Percentiles rank a stretch among this genome's conserved stretches.
phyloP scores from a whole-genome alignment of 2,113 vertebrate genomes.

The Lichenostomus cassidix region DNA sequence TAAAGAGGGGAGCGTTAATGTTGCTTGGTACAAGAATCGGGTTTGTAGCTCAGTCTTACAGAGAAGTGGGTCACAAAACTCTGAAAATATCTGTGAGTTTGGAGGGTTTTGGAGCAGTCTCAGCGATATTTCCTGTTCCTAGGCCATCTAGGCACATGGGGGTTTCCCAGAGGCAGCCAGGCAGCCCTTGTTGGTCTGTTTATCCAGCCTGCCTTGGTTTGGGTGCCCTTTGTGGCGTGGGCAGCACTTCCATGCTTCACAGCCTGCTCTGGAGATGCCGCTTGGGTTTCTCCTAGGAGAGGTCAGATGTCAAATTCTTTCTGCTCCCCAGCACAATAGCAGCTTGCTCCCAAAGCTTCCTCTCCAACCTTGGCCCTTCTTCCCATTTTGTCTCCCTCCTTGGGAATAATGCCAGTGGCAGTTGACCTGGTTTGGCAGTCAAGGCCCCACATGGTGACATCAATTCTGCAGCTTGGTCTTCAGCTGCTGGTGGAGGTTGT shows the following conservation, averaged over 20 bases:
- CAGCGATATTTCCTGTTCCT: background rate
- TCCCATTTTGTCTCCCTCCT: background rate
- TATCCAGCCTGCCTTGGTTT: background rate
- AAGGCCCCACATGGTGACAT: slow-evolving; percentile 28
- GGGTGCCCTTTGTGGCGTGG: background rate
- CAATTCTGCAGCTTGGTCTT: slow-evolving; percentile 19
- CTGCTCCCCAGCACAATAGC: slow-evolving; percentile 9
- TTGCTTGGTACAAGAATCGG: background rate
- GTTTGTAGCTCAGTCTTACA: background rate
- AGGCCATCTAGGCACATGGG: rapidly evolving
- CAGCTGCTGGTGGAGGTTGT: background rate
- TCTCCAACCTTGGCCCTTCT: background rate
- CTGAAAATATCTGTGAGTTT: background rate
- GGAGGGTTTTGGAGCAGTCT: background rate
- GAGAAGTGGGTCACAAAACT: background rate
- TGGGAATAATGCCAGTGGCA: background rate
- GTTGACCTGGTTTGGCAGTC: slow-evolving; percentile 38
- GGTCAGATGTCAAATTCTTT: slow-evolving; percentile 46
- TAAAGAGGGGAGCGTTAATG: background rate
- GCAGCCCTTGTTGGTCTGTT: background rate
- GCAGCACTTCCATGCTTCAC: background rate
- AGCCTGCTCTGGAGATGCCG: background rate
- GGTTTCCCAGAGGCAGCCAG: background rate
- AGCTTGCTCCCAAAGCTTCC: slow-evolving; percentile 2
- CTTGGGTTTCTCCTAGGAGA: background rate